Base-by-base conservation (phyloP, 2,888 invertebrate genomes). In the Athripsodes cinereus region DNA sequence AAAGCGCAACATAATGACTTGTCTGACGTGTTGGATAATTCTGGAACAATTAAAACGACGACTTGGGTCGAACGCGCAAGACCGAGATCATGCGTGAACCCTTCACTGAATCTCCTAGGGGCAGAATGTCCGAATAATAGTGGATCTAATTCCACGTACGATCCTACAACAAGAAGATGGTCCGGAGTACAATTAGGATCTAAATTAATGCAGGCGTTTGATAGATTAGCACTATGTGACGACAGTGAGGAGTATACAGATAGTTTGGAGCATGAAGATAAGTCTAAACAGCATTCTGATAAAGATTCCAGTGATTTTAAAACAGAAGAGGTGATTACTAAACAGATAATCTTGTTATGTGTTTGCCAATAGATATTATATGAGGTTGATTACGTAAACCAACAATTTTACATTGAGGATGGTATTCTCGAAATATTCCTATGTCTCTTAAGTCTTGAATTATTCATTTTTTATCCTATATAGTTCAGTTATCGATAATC, bases 241-340 rank as follows among this genome's bases (percentile, higher is more conserved):
- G 86, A 86, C 67, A 85, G 86, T 62, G 85, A 84, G 65, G 86
- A 87, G 70, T 88, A 88, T 69, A 84, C 86, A 8, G 88, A 89
- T 72, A 88, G 88, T 71, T 75, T 88, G 65, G 87, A 87, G 72
- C 83, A 81, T 69, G 78, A 64, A 48, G 65, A 66, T 18, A 40
- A 40, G 13, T 40, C 40, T 5, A 66, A 65, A 50, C 60, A 62
- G 10, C 49, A 56, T 13, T 35, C 57, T 20, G 66, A 67, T 2
- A 68, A 68, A 11, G 67, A 68, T 10, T 52, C 48, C 11, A 22
- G 31, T 26, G 63, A 61, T 26, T 55, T 35, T 52, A 52, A 44
- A 35, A 61, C 55, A 20, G 61, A 61, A 20, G 63, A 63, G 63
- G 63, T 63, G 61, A 61, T 51, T 11, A 58, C 44, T n/a, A n/a